Base-by-base conservation (phyloP, 2,113 vertebrate species). In the Agelaius phoeniceus region DNA sequence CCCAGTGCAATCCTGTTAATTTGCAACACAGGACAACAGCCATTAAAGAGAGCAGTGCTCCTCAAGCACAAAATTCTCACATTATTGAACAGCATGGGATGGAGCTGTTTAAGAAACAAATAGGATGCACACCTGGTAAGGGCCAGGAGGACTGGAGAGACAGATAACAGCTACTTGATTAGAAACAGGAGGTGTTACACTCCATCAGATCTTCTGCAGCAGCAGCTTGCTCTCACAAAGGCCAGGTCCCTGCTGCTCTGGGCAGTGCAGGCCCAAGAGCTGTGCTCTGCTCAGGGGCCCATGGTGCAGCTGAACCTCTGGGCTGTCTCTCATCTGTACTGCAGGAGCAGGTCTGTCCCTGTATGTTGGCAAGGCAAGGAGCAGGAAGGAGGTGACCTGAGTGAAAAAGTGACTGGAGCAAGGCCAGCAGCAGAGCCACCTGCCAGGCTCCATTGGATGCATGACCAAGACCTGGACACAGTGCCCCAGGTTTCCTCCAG, bases 1-100 rank as follows among this genome's bases (percentile, higher is more conserved):
- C 55, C 31, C 82, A 79, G 75, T 31, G 86, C 94, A 82, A 91
- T 93, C 91, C 93, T 84, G 80, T 95, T 97, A 93, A 93, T 80
- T 86, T 75, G 46, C 84, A 81, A 37, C 79, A 67, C 54, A 88
- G 67, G 94, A 87, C 82, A 93, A 11, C 30, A 84, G 49, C 57
- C 85, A 43, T 85, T 93, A 84, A 90, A 93, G 89, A 94, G 89
- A 93, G 55, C 20, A 54, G 31, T 15, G 19, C 61, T 93, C 63
- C 68, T 93, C 59, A n/a, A 86, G 75, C 51, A 77, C 17, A 26
- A 7, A 48, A 55, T 31, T 69, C 55, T 83, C 48, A 15, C 7
- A 0, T 82, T 49, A 33, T 37, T 66, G 69, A 69, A 49, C 72
- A 88, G 72, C 71, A 39, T 9, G 13, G 10, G 9, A 13, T 0